phyloP scores from a whole-genome alignment of 1,140 invertebrate species.

The Drosophila quadrilineata region DNA sequence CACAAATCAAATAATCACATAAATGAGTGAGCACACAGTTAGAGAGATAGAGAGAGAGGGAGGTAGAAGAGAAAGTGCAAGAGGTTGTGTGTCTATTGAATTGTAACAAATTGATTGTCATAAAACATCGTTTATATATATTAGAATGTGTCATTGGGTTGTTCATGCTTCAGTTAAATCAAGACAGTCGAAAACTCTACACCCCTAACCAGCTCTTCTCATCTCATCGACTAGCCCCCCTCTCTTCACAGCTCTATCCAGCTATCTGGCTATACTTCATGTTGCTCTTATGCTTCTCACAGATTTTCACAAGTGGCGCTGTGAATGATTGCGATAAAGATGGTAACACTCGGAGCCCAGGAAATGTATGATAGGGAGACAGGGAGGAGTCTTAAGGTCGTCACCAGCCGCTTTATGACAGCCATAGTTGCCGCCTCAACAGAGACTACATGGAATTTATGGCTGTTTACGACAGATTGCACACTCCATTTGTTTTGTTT shows the following conservation, averaged over 20 bases:
- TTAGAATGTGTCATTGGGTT: conserved; percentile 74
- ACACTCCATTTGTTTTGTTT: conserved; percentile 79
- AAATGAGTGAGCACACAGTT: conserved; percentile 62
- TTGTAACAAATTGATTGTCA: conserved; percentile 80
- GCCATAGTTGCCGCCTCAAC: conserved; percentile 50
- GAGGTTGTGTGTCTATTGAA: conserved; percentile 76
- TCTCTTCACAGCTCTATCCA: too few relatives aligned
- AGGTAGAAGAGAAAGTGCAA: too few relatives aligned
- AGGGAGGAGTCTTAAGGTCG: background rate
- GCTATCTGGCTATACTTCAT: too few relatives aligned
- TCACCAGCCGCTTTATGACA: conserved; percentile 51
- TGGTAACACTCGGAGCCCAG: conserved; percentile 18
- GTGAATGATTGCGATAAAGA: conserved; percentile 75
- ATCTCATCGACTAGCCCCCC: too few relatives aligned
- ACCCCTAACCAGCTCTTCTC: conserved; percentile 1
- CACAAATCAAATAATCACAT: conserved; percentile 80
- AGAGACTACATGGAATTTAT: conserved; percentile 64
- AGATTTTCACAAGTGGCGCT: conserved; percentile 70
- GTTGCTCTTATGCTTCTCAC: conserved; percentile 5
- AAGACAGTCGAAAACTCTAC: conserved; percentile 38
- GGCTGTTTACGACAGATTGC: conserved; percentile 77
- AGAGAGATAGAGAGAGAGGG: too few relatives aligned
- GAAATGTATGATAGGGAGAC: background rate
- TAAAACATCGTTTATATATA: conserved; percentile 80
- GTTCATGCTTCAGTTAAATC: conserved; percentile 68